A percentile compares a stretch with the other conserved stretches of the same genome.
phyloP scores from a whole-genome alignment of 1,140 invertebrate species.

The Neodiprion pinetum region DNA sequence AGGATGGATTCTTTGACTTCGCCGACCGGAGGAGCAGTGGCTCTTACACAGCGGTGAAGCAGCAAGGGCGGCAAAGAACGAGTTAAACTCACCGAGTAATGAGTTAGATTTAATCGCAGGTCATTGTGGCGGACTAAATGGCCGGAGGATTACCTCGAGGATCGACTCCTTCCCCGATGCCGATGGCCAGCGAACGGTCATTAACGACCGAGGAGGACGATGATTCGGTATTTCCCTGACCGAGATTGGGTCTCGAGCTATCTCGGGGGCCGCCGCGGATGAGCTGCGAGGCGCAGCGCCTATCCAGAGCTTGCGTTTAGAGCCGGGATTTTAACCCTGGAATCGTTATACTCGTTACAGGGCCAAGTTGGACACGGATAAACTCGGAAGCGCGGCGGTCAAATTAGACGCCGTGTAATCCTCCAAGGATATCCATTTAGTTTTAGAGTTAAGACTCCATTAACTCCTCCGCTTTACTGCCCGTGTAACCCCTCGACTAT shows the following conservation, averaged over 20 bases:
- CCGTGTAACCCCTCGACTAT: not conserved
- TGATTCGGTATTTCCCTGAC: too few relatives aligned
- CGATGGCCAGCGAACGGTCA: too few relatives aligned
- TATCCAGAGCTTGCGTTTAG: too few relatives aligned
- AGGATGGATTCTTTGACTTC: not conserved
- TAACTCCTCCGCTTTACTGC: not conserved
- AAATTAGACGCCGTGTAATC: not conserved
- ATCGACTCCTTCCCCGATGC: not conserved
- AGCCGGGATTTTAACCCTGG: too few relatives aligned
- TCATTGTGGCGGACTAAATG: not conserved
- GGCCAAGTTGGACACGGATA: not conserved
- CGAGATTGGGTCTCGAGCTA: too few relatives aligned
- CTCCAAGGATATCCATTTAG: too few relatives aligned
- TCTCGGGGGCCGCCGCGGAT: too few relatives aligned
- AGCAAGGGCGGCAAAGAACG: not conserved
- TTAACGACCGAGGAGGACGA: too few relatives aligned
- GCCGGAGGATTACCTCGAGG: not conserved
- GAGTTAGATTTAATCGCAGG: slow-evolving; percentile 1
- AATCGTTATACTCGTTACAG: too few relatives aligned
- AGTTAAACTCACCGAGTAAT: not conserved
- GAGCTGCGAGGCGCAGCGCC: too few relatives aligned
- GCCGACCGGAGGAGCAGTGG: not conserved
- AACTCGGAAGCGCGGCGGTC: not conserved
- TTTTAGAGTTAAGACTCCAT: not conserved
- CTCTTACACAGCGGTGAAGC: not conserved